phyloP scores from a whole-genome alignment of 2,113 vertebrate genomes.

The Petaurus breviceps region DNA sequence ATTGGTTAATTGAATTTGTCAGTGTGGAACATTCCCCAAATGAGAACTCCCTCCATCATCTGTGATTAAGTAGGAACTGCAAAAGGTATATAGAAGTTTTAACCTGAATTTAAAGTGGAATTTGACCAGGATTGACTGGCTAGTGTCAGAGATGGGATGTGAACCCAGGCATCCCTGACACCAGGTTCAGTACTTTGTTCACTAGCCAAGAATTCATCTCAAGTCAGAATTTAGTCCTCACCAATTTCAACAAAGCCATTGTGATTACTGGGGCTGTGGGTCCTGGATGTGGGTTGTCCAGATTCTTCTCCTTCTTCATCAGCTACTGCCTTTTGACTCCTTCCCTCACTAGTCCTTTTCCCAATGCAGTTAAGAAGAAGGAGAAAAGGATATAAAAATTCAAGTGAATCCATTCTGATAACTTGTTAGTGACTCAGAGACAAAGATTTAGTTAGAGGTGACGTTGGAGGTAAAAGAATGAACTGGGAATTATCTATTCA shows the following conservation, averaged over 20 bases:
- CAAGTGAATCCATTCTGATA: conserved; percentile 1
- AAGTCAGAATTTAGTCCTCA: background rate
- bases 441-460: background rate
- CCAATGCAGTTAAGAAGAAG: background rate
- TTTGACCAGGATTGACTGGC: background rate
- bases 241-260: background rate
- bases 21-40: background rate
- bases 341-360: background rate
- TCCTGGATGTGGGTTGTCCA: background rate
- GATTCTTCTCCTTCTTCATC: background rate
- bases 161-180: background rate
- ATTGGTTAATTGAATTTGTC: background rate
- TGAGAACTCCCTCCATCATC: background rate
- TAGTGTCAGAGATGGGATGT: background rate
- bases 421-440: background rate
- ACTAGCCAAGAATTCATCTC: background rate
- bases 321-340: background rate
- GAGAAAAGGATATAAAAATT: background rate
- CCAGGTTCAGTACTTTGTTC: background rate
- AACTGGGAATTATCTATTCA: background rate
- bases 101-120: background rate
- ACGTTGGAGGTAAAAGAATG: background rate
- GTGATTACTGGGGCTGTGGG: background rate
- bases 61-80: background rate
- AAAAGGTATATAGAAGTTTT: background rate